Base-by-base conservation (phyloP, 2,113 vertebrate genomes). In the Romanogobio albipinnatus region DNA sequence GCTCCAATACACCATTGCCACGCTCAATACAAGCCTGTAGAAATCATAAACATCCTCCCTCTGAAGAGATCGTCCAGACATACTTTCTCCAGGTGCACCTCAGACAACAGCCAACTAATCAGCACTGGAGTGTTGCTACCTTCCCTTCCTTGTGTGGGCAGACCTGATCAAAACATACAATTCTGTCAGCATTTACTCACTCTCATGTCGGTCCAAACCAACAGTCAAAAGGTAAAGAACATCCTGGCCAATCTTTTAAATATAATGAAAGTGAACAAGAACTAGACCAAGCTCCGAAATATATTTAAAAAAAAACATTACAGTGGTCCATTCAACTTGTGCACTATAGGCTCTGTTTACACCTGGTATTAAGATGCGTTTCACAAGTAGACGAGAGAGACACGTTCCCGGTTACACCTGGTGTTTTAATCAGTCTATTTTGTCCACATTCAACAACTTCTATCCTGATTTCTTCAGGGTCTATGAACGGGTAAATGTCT, bases 31-130 rank as follows among this genome's bases (percentile, higher is more conserved):
- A 53, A 39, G 66, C 71, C 45, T n/a, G 61, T 70, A 68, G 61
- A 83, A 58, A 61, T 64, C 81, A 43, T 75, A 82, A 88, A 87
- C 74, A 49, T 70, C 76, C 59, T 70, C 80, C 78, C 64, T 29
- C 81, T 43, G 58, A 29, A 71, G 36, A 58, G 73, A 75, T 36
- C 61, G n/a, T 62, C 36, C 11, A 56, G 81, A 24, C 62, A 2
- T 29, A 49, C 29, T 58, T 56, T 47, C 49, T 49, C 62, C 62
- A 78, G 74, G 79, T 85, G 83, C 51, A 78, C 6, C 59, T 82
- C 68, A 76, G 78, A 64, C 77, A 80, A 80, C 77, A 62, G 39
- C 10, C 77, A 62, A 80, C 58, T 62, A 80, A 62, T 62, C 59
- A 47, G 56, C 6, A 49, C 39, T 49, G 71, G 13, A 74, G 36